Evolutionary conservation across 2,113 vertebrate genomes (phyloP), one percentile per base, ranked within the genome.

Genomic region (Myrmecobius fasciatus): DNA sequence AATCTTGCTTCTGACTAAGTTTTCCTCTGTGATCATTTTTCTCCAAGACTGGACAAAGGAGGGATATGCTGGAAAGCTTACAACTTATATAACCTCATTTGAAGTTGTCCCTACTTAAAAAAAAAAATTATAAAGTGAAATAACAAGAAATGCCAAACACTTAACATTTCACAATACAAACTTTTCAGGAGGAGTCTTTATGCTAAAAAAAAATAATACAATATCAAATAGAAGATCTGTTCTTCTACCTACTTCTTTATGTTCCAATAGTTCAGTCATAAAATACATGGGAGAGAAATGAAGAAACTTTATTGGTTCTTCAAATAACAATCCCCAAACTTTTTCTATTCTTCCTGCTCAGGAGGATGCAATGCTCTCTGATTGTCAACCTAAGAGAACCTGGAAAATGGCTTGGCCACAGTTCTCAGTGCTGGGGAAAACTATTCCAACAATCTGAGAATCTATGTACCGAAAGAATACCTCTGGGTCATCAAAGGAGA

Each of bases 191-290:
- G 95, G 95, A 90, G 89, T 90, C 96, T 96, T 97, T 96, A 95
- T 91, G 92, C 95, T 97, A 96, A 60, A 97, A 96, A 60, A 97
- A 95, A 91, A 97, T 93, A 97, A 89, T 75, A 90, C 25, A 54
- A 47, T 91, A 90, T 93, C 95, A 97, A 95, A 95, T 95, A 51
- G 14, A 10, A 60, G 3, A 11, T 95, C 92, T 91, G 91, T 91
- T 97, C 92, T 93, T 95, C 56, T 47, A 56, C 56, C 52, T 54
- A 94, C 67, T 91, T 94, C 91, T 89, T 67, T 46, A 17, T 25
- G 52, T 95, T 96, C 93, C 97, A 95, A 95, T 89, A 60, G 91
- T 52, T 90, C 92, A 49, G 26, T 95, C 95, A 97, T 49, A 97
- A 97, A 96, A 75, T 93, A 92, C 8, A 93, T 46, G 47, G 83